A percentile compares a stretch with the other conserved stretches of the same genome.
These are phyloP conservation scores for Lucilia sericata DNA, from an alignment of 1,140 invertebrate species.

Conservation along the genomic window DNA sequence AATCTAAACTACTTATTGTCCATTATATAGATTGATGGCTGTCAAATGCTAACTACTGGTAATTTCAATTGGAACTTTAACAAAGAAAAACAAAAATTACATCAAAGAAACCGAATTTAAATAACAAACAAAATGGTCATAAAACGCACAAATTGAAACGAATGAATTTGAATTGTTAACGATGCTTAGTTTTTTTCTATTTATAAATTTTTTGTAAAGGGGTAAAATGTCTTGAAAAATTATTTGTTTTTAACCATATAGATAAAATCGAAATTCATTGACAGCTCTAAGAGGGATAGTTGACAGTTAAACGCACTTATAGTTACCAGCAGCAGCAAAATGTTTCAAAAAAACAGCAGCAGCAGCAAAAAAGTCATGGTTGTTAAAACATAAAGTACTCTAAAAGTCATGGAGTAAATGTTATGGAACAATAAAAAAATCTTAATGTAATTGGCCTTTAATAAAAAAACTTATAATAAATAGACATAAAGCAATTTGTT, in stretches of 20 bases:
- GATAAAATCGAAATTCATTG: constrained; percentile 25
- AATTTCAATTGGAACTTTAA: constrained; percentile 15
- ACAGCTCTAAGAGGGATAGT: constrained; percentile 37
- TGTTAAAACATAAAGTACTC: background rate
- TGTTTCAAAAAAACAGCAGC: background rate
- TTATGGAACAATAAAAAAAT: background rate
- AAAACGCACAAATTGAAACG: constrained; percentile 20
- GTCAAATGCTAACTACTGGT: constrained; percentile 39
- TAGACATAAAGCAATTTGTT: constrained; percentile 1
- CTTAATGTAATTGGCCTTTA: background rate
- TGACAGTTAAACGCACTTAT: constrained; percentile 40
- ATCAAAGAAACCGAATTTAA: constrained; percentile 19
- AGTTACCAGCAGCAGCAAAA: background rate
- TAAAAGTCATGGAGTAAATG: background rate
- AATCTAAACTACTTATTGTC: constrained; percentile 27
- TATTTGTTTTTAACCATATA: background rate
- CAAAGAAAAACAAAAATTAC: background rate
- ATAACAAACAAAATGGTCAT: constrained; percentile 6
- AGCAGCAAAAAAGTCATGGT: background rate
- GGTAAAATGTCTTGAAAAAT: background rate
- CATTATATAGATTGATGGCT: constrained; percentile 32
- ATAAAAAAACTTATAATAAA: background rate
- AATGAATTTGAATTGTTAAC: constrained; percentile 9
- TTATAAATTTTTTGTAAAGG: background rate
- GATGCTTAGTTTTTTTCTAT: background rate